phyloP scores from a whole-genome alignment of 2,888 invertebrate genomes.

The Acrobasis repandana region DNA sequence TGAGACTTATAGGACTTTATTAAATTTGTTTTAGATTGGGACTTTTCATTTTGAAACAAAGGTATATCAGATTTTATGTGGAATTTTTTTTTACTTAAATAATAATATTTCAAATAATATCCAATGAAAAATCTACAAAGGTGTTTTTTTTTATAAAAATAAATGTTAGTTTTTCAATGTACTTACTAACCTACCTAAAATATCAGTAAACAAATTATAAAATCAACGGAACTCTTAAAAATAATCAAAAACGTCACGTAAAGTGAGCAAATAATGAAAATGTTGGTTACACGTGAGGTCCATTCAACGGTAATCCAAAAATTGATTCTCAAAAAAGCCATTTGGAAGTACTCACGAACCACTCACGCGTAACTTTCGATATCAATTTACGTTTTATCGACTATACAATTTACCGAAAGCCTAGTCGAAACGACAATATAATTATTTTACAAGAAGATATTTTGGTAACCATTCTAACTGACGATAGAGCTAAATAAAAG shows the following conservation, averaged over 20 bases:
- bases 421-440: background rate
- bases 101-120: too few relatives aligned
- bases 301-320: background rate
- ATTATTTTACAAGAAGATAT: background rate
- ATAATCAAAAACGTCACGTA: background rate
- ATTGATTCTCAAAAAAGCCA: background rate
- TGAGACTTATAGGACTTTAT: too few relatives aligned
- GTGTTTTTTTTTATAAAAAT: too few relatives aligned
- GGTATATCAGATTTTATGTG: too few relatives aligned
- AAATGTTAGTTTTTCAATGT: too few relatives aligned
- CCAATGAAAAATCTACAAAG: too few relatives aligned
- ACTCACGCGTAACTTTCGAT: conserved; percentile 69
- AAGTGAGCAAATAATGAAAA: conserved; percentile 19
- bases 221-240: background rate
- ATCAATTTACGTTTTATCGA: conserved; percentile 62
- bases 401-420: conserved; percentile 60
- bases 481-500: too few relatives aligned
- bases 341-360: conserved; percentile 59
- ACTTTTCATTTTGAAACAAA: too few relatives aligned
- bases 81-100: too few relatives aligned
- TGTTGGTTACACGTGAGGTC: conserved; percentile 22
- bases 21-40: too few relatives aligned
- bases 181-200: background rate
- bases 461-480: too few relatives aligned
- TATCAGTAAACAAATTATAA: background rate